These are phyloP conservation scores for Ctenicera cuprea DNA, from an alignment of 2,888 invertebrate genomes.

Conservation along the genomic window DNA sequence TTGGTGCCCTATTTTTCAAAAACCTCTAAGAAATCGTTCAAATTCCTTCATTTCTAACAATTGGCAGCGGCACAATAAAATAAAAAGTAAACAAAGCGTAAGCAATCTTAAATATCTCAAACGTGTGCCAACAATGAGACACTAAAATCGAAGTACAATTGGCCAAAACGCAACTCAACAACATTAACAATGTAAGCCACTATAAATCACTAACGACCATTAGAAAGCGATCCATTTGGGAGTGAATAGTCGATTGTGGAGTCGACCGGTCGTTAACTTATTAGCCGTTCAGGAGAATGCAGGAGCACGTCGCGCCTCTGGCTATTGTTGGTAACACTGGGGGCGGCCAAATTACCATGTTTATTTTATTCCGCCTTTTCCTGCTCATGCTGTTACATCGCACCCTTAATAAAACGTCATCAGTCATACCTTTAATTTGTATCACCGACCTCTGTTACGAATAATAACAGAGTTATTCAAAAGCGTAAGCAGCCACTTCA, in stretches of 20 bases:
- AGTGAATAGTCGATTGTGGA: slow-evolving; percentile 58
- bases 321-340: slow-evolving; percentile 64
- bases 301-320: slow-evolving; percentile 67
- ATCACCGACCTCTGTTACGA: slow-evolving; percentile 5
- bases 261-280: slow-evolving; percentile 64
- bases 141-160: slow-evolving; percentile 56
- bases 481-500: too few species aligned
- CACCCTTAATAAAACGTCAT: slow-evolving; percentile 41
- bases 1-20: too few species aligned
- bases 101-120: slow-evolving; percentile 42
- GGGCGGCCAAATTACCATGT: slow-evolving; percentile 61
- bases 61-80: too few species aligned
- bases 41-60: too few species aligned
- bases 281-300: slow-evolving; percentile 67
- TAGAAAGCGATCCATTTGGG: slow-evolving; percentile 67
- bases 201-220: slow-evolving; percentile 69
- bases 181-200: slow-evolving; percentile 62
- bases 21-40: too few species aligned
- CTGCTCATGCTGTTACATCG: slow-evolving; percentile 28
- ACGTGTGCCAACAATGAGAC: slow-evolving; percentile 69
- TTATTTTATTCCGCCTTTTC: slow-evolving; percentile 51
- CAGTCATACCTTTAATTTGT: slow-evolving; percentile 36
- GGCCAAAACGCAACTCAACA: slow-evolving; percentile 57
- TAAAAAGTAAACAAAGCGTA: too few species aligned
- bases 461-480: too few species aligned